A percentile compares a stretch with the other conserved stretches of the same genome.
Evolutionary conservation across 2,113 vertebrate genomes (phyloP).

Genomic region (Xenotilapia leptura): DNA sequence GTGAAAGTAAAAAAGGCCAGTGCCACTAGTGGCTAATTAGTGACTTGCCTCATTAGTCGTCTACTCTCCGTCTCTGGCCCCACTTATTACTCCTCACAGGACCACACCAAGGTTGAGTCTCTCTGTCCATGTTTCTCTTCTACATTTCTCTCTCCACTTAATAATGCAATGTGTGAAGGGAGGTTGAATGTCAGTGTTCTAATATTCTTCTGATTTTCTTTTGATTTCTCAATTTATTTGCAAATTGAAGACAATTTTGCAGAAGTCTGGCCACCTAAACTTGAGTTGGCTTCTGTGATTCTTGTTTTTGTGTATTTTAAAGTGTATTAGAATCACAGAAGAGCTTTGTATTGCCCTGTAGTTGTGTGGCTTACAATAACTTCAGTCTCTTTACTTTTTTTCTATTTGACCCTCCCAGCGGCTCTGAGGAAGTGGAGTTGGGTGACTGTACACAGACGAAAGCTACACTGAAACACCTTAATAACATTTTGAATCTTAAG

Average conservation of each 20-base stretch:
- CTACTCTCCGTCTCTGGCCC: constrained; percentile 41
- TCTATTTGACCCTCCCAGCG: neutral
- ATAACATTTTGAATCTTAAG: neutral
- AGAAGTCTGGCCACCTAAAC: neutral
- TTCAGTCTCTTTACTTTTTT: neutral
- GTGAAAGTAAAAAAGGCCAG: constrained; percentile 31
- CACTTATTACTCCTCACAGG: constrained; percentile 43
- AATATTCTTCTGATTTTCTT: neutral
- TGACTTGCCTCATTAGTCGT: constrained; percentile 54
- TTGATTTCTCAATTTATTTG: neutral
- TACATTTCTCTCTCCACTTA: neutral
- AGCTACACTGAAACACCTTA: neutral
- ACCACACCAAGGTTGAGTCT: constrained; percentile 38
- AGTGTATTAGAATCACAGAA: neutral
- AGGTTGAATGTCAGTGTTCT: neutral
- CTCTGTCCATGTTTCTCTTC: neutral
- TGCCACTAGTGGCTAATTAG: constrained; percentile 59
- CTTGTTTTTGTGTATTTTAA: neutral
- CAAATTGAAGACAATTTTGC: neutral
- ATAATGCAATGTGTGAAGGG: neutral
- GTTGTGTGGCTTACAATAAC: neutral
- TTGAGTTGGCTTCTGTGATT: neutral
- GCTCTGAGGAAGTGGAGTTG: neutral
- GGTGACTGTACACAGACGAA: neutral
- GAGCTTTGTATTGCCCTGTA: neutral